Percentiles rank a stretch among this genome's conserved stretches.
Conservation (phyloP, 2,888 invertebrate genomes). For the Perdita meconis region DNA sequence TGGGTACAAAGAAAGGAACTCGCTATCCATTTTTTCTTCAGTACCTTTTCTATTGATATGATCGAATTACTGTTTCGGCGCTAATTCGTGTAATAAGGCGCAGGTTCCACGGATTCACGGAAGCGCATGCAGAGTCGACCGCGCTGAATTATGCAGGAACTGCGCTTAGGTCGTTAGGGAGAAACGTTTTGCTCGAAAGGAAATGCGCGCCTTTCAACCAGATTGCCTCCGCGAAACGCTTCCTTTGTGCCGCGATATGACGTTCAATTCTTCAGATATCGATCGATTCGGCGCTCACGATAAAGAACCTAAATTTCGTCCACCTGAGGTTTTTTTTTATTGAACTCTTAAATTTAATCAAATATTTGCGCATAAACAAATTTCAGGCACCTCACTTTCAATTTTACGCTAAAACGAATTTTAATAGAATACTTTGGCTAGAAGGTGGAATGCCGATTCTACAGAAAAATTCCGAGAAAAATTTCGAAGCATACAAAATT, state of each 20-base stretch:
- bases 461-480: too few relatives aligned
- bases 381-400: too few relatives aligned
- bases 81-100: neutral
- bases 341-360: too few relatives aligned
- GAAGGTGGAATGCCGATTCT: too few relatives aligned
- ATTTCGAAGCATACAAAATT: too few relatives aligned
- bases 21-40: neutral
- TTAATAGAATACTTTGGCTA: too few relatives aligned
- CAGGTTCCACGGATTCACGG: constrained; percentile 38
- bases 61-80: neutral
- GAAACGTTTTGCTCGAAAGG: constrained; percentile 56
- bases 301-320: too few relatives aligned
- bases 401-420: too few relatives aligned
- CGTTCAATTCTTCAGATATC: constrained; percentile 22
- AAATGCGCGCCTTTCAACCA: constrained; percentile 54
- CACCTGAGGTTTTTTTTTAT: too few relatives aligned
- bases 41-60: neutral
- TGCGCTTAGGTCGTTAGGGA: constrained; percentile 53
- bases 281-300: too few relatives aligned
- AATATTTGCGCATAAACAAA: too few relatives aligned
- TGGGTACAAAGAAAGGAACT: too few relatives aligned
- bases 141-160: constrained; percentile 58
- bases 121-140: constrained; percentile 45
- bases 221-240: constrained; percentile 52
- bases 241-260: constrained; percentile 38